phyloP scores from a whole-genome alignment of 2,797 vertebrate species.

The Botia almorhae region DNA sequence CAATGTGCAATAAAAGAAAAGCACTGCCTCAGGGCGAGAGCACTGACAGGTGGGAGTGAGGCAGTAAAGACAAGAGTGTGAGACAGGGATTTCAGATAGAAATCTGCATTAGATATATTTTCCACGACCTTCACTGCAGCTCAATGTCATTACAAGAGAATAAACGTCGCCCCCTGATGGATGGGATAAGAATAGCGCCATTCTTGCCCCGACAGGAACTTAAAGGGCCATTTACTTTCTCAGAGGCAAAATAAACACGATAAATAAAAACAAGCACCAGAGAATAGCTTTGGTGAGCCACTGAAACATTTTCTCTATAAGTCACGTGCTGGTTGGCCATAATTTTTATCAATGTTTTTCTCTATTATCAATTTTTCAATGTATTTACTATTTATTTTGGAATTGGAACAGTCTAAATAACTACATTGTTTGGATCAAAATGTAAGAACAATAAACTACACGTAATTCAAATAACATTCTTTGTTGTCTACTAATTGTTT shows the following conservation, averaged over 20 bases:
- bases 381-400: background rate
- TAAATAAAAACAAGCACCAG: background rate
- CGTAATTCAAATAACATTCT: too few relatives aligned
- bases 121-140: slow-evolving; percentile 40
- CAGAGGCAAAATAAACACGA: background rate
- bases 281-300: background rate
- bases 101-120: slow-evolving; percentile 28
- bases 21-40: slow-evolving; percentile 22
- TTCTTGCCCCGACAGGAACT: slow-evolving; percentile 46
- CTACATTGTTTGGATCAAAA: background rate
- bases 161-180: slow-evolving; percentile 67
- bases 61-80: background rate
- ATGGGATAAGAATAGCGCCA: slow-evolving; percentile 49
- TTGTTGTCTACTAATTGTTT: too few relatives aligned
- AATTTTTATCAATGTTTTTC: background rate
- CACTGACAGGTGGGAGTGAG: background rate
- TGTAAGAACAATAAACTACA: too few relatives aligned
- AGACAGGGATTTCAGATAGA: slow-evolving; percentile 25
- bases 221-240: background rate
- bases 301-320: background rate
- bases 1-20: slow-evolving; percentile 49
- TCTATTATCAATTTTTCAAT: background rate
- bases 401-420: background rate
- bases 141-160: slow-evolving; percentile 52
- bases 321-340: background rate